Conservation (phyloP, 2,888 invertebrate species). For the Drosophila siamana region DNA sequence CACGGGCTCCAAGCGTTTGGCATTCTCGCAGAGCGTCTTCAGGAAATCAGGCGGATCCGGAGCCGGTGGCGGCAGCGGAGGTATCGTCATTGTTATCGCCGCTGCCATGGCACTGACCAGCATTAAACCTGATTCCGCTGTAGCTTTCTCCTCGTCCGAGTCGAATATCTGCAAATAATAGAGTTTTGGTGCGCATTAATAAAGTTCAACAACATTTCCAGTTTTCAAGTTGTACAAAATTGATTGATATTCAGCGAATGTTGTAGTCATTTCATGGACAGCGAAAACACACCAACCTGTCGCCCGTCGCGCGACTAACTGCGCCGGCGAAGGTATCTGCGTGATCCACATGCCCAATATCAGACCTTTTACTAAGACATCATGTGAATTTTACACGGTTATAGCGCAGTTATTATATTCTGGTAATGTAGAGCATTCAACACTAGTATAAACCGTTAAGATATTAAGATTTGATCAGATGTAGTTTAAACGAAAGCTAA, state of each 20-base stretch:
- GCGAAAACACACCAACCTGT: slow-evolving; percentile 24
- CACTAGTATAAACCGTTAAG: background rate
- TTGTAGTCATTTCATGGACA: slow-evolving; percentile 66
- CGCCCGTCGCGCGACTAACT: slow-evolving; percentile 73
- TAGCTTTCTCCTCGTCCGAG: slow-evolving; percentile 66
- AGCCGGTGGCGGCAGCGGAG: slow-evolving; percentile 26
- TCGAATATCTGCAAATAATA: slow-evolving; percentile 60
- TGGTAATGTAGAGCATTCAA: background rate
- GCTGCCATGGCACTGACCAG: slow-evolving; percentile 26
- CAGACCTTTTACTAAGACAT: slow-evolving; percentile 82
- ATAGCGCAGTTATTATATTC: background rate
- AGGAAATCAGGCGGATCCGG: slow-evolving; percentile 66
- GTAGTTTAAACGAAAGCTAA: background rate
- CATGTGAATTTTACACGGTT: slow-evolving; percentile 46
- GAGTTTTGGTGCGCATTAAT: slow-evolving; percentile 1
- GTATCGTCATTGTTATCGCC: slow-evolving; percentile 18
- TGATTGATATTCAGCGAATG: slow-evolving; percentile 57
- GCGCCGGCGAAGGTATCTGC: slow-evolving; percentile 42
- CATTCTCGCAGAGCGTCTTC: slow-evolving; percentile 56
- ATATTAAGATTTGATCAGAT: background rate
- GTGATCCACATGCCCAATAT: slow-evolving; percentile 48
- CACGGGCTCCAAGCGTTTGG: slow-evolving; percentile 65
- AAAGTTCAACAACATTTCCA: background rate
- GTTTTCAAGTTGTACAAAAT: background rate
- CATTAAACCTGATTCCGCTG: slow-evolving; percentile 19